Base-by-base conservation (phyloP, 2,888 invertebrate species). In the Drosophila aldrichi region DNA sequence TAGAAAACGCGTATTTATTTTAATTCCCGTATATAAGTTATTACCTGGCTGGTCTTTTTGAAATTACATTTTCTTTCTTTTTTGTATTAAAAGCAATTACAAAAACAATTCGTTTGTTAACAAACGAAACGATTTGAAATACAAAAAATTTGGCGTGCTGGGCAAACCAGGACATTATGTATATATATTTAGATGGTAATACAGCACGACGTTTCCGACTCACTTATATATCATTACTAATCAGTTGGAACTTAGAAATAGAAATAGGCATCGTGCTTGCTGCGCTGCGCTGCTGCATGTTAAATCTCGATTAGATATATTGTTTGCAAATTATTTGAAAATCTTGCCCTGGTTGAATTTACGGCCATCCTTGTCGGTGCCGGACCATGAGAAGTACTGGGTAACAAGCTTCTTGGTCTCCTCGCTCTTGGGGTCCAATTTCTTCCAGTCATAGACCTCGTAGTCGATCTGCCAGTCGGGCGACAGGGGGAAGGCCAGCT, bases 261-360 rank as follows among this genome's bases (percentile, higher is more conserved):
- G 18, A 38, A 14, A 40, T n/a, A n/a, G 54, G 63, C 79, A 81
- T 88, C 67, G 70, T 78, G 72, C 63, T 60, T 48, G 51, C 62
- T 55, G 54, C 40, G 4, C 5, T 48, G 54, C 64, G 54, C 61
- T 52, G 54, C 64, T 75, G 73, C 69, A 55, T 69, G 67, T 60
- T 68, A 52, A 78, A 86, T 90, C 81, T 88, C 81, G 49, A 16
- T 32, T 68, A 72, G 40, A 67, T 70, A 66, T 64, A 59, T 68
- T 70, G 52, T 38, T 43, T 56, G 36, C 40, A 16, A 49, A 58
- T 74, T 95, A 99, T 94, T 99, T 99, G 95, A 99, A 99, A 94
- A 99, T 97, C 95, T 99, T 99, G 93, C 99, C 99, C 95, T 99
- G 98, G 94, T 98, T 98, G 95, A 99, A 98, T 92, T 96, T 95